phyloP scores from a whole-genome alignment of 2,797 vertebrate genomes.

The Onychomys torridus region DNA sequence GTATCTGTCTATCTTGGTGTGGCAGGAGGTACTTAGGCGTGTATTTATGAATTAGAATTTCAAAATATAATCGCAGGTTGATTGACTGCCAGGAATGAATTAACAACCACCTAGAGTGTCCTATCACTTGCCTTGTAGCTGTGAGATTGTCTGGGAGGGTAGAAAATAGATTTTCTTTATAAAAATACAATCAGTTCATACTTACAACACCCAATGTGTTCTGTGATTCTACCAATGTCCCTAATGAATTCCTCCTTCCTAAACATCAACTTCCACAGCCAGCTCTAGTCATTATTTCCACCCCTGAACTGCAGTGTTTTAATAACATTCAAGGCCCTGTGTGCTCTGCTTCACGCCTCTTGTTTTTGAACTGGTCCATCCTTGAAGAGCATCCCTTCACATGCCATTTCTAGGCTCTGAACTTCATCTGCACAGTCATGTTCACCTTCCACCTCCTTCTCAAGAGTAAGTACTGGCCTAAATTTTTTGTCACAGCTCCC shows the following conservation, averaged over 20 bases:
- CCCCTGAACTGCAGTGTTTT: constrained; percentile 29
- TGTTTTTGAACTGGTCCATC: constrained; percentile 62
- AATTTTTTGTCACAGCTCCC: constrained; percentile 10
- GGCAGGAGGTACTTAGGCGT: not conserved
- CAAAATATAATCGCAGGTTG: not conserved
- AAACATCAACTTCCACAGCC: not conserved
- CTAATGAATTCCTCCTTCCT: constrained; percentile 53
- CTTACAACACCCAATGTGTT: constrained; percentile 6
- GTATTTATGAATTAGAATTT: not conserved
- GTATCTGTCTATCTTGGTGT: not conserved
- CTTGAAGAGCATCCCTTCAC: constrained; percentile 52
- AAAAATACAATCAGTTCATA: constrained; percentile 2
- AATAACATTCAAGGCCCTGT: constrained; percentile 32
- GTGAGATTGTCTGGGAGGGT: not conserved
- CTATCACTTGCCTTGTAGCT: not conserved
- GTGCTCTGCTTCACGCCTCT: constrained; percentile 64
- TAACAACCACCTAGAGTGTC: not conserved
- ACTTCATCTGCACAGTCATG: constrained; percentile 33
- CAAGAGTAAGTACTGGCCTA: constrained; percentile 52
- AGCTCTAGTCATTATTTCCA: constrained; percentile 44
- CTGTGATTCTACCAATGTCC: not conserved
- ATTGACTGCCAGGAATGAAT: not conserved
- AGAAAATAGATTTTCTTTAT: constrained; percentile 51
- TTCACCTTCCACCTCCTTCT: constrained; percentile 64
- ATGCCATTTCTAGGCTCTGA: not conserved